Conservation (phyloP, 2,113 vertebrate species). For the Cyrtonyx montezumae region DNA sequence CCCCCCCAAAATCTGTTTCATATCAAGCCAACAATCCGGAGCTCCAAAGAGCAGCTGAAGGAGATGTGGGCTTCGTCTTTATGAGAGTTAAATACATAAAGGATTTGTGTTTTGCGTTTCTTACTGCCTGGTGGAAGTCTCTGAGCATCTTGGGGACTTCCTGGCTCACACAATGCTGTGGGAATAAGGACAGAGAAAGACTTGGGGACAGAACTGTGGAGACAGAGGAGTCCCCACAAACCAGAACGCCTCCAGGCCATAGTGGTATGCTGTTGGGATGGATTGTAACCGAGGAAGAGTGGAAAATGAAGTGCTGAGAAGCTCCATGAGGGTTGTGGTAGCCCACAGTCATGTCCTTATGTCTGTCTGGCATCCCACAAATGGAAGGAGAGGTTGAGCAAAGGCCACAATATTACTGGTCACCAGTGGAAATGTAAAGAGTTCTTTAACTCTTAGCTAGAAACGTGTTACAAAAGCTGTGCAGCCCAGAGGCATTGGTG, state of each 20-base stretch:
- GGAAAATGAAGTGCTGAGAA: neutral
- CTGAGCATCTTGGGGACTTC: neutral
- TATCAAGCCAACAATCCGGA: neutral
- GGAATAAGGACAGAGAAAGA: neutral
- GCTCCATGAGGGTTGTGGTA: rapidly evolving
- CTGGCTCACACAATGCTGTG: neutral
- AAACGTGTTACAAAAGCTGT: rapidly evolving
- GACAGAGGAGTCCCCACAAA: rapidly evolving
- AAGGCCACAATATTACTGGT: rapidly evolving
- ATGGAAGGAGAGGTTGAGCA: neutral
- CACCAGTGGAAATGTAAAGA: neutral
- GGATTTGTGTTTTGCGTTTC: neutral
- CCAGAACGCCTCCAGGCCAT: neutral
- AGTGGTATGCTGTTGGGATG: neutral
- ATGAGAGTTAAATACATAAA: neutral
- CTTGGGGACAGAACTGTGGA: neutral
- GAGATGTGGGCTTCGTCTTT: neutral
- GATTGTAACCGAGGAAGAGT: rapidly evolving
- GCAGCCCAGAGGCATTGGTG: neutral
- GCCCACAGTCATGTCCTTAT: rapidly evolving
- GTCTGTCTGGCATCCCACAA: neutral
- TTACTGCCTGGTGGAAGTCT: neutral
- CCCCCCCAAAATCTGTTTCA: neutral
- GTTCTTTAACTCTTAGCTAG: neutral
- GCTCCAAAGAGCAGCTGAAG: neutral